Percentiles rank a stretch among this genome's conserved stretches.
Conservation (phyloP, 2,888 invertebrate species). For the Chorisops tibialis region DNA sequence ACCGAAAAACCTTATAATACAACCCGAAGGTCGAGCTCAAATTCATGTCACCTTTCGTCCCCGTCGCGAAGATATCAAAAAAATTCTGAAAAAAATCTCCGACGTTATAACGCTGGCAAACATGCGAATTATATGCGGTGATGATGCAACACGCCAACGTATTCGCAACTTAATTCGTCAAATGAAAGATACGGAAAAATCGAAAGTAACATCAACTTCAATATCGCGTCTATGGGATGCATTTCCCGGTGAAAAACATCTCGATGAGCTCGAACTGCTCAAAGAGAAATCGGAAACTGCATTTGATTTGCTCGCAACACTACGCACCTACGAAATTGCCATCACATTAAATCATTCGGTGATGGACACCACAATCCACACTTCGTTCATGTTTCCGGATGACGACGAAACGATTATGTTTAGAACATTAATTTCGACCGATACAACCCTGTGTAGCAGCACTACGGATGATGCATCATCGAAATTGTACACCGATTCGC, state of each 20-base stretch:
- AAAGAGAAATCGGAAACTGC: slow-evolving; percentile 44
- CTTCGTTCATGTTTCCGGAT: slow-evolving; percentile 42
- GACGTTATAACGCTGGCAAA: slow-evolving; percentile 52
- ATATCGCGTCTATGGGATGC: slow-evolving; percentile 42
- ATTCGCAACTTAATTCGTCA: slow-evolving; percentile 44
- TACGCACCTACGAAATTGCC: slow-evolving; percentile 46
- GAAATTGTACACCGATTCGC: slow-evolving; percentile 29
- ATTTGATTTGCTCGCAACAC: slow-evolving; percentile 42
- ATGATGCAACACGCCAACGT: slow-evolving; percentile 54
- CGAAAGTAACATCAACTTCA: slow-evolving; percentile 39
- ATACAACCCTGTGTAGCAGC: slow-evolving; percentile 35
- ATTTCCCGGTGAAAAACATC: slow-evolving; percentile 43
- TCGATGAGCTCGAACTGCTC: slow-evolving; percentile 40
- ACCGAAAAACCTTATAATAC: slow-evolving; percentile 52
- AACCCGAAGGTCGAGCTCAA: slow-evolving; percentile 48
- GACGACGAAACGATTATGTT: slow-evolving; percentile 49
- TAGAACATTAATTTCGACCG: slow-evolving; percentile 40
- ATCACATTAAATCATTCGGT: slow-evolving; percentile 46
- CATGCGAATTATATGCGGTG: slow-evolving; percentile 54
- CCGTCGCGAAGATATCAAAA: slow-evolving; percentile 53
- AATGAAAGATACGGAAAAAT: slow-evolving; percentile 41
- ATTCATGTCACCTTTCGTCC: slow-evolving; percentile 53
- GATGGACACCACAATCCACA: slow-evolving; percentile 44
- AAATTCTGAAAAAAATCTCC: slow-evolving; percentile 45
- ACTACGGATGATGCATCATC: slow-evolving; percentile 36